Percentiles rank a stretch among this genome's conserved stretches.
Evolutionary conservation across 2,113 vertebrate genomes (phyloP).

Genomic region (Sturnira hondurensis): DNA sequence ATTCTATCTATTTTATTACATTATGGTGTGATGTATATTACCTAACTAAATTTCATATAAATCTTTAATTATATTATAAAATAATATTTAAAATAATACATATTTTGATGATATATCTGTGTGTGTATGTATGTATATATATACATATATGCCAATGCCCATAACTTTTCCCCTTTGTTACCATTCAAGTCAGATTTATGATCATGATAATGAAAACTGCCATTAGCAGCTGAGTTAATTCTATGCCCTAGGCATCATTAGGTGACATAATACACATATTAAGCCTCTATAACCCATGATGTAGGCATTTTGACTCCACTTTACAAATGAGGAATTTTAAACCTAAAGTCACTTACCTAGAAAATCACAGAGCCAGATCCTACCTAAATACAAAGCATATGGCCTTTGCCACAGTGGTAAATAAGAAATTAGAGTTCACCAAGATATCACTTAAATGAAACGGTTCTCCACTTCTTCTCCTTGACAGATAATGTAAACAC

Average conservation of each 20-base stretch:
- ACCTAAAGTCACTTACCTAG: not conserved
- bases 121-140: not conserved
- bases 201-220: not conserved
- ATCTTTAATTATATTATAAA: not conserved
- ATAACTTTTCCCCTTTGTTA: not conserved
- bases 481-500: not conserved
- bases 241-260: not conserved
- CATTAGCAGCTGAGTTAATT: not conserved
- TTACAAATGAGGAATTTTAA: not conserved
- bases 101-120: not conserved
- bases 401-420: not conserved
- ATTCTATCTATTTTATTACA: conserved; percentile 5
- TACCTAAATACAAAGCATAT: not conserved
- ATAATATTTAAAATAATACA: not conserved
- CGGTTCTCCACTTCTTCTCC: not conserved
- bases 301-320: not conserved
- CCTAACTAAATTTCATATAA: not conserved
- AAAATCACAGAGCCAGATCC: not conserved
- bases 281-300: not conserved
- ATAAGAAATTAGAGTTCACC: not conserved
- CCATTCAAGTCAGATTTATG: not conserved
- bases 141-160: not conserved
- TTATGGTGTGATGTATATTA: not conserved
- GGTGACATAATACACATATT: not conserved
- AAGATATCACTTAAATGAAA: not conserved